Evolutionary conservation across 2,797 vertebrate genomes (phyloP).

Genomic region (Halcyon smyrnensis): DNA sequence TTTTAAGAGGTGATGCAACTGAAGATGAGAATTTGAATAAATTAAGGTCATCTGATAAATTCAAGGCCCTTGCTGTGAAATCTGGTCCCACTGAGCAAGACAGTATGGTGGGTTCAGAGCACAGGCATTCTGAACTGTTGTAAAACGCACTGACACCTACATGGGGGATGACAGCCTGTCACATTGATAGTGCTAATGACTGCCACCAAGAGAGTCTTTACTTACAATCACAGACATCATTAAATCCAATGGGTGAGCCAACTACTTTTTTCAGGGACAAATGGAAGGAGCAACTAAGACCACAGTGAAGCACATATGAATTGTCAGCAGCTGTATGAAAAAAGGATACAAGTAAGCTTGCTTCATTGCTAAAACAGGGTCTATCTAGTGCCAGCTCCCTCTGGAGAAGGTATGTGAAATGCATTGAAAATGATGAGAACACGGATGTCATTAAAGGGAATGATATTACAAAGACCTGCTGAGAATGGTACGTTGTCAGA

Average conservation of each 20-base stretch:
- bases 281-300: conserved; percentile 3
- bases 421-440: background rate
- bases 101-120: background rate
- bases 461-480: background rate
- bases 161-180: background rate
- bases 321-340: background rate
- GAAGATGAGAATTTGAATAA: background rate
- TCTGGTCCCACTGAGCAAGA: background rate
- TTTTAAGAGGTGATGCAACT: background rate
- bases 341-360: background rate
- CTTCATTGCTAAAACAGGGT: background rate
- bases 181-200: background rate
- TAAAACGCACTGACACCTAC: background rate
- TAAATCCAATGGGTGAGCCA: background rate
- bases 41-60: background rate
- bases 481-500: background rate
- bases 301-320: background rate
- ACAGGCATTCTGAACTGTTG: background rate
- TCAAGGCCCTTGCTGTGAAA: conserved; percentile 27
- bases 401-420: background rate
- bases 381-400: background rate
- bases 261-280: background rate
- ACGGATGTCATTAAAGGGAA: background rate
- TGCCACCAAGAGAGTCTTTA: background rate
- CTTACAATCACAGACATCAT: conserved; percentile 23